Conservation (phyloP, 2,888 invertebrate genomes). For the Ophonus ardosiacus region DNA sequence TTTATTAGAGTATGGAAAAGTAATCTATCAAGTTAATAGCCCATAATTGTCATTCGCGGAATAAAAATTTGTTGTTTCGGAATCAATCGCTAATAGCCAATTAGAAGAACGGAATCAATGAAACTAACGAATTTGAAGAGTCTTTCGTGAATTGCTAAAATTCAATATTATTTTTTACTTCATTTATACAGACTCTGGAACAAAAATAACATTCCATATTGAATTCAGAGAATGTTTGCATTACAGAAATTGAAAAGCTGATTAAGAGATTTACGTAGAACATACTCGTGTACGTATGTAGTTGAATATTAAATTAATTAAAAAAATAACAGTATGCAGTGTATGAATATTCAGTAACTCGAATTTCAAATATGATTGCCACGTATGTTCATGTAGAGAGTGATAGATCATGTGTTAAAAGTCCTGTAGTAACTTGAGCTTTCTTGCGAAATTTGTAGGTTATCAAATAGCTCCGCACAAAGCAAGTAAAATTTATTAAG, state of each 20-base stretch:
- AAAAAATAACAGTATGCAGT: background rate
- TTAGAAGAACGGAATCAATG: slow-evolving; percentile 9
- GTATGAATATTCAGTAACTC: background rate
- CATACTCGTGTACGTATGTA: background rate
- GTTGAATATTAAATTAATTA: background rate
- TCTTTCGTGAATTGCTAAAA: background rate
- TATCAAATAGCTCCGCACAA: too few relatives aligned
- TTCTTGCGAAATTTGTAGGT: too few relatives aligned
- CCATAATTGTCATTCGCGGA: slow-evolving; percentile 4
- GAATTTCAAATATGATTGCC: too few relatives aligned
- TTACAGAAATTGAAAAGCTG: background rate
- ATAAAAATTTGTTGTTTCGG: slow-evolving; percentile 11
- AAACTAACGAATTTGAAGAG: slow-evolving; percentile 21
- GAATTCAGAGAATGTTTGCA: background rate
- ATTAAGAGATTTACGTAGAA: background rate
- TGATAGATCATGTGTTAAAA: too few relatives aligned
- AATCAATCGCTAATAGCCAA: slow-evolving; percentile 32
- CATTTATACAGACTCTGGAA: background rate
- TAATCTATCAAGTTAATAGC: slow-evolving; percentile 16
- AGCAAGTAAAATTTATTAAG: too few relatives aligned
- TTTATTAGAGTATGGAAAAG: slow-evolving; percentile 2
- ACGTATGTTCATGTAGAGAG: too few relatives aligned
- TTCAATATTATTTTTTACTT: background rate
- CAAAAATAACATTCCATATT: background rate
- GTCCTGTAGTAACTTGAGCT: too few relatives aligned